Percentiles rank a stretch among this genome's conserved stretches.
These are phyloP conservation scores for Oreochromis grahami DNA, from an alignment of 2,797 vertebrate species.

Conservation along the genomic window DNA sequence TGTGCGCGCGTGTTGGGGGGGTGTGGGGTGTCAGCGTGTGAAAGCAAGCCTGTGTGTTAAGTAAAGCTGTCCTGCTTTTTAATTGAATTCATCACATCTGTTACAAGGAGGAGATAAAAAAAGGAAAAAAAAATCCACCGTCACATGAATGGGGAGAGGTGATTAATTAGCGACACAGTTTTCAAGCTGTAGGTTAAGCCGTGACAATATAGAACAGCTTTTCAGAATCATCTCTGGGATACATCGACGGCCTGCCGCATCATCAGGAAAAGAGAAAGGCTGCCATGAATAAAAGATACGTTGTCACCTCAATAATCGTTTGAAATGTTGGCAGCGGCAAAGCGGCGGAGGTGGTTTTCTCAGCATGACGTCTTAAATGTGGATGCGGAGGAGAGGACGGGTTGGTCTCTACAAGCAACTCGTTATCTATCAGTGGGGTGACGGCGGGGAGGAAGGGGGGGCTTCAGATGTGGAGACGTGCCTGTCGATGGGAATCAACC, in stretches of 20 bases:
- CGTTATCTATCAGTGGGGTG: not conserved
- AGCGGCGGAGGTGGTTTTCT: slow-evolving; percentile 3
- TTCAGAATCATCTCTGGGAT: slow-evolving; percentile 49
- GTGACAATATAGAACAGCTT: slow-evolving; percentile 70
- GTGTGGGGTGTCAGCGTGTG: not conserved
- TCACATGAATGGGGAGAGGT: slow-evolving; percentile 52
- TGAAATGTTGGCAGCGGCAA: slow-evolving; percentile 23
- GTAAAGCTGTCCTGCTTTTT: slow-evolving; percentile 56
- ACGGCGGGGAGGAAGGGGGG: not conserved
- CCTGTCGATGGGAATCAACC: slow-evolving; percentile 55
- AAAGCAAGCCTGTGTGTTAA: slow-evolving; percentile 7
- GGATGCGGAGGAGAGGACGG: slow-evolving; percentile 9
- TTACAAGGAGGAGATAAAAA: slow-evolving; percentile 42
- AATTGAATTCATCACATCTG: slow-evolving; percentile 71
- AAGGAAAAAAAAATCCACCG: not conserved
- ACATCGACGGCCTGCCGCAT: slow-evolving; percentile 10
- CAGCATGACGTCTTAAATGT: slow-evolving; percentile 25
- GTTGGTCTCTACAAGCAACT: slow-evolving; percentile 46
- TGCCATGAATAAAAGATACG: slow-evolving; percentile 70
- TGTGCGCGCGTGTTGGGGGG: not conserved
- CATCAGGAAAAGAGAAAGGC: not conserved
- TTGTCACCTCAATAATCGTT: slow-evolving; percentile 18
- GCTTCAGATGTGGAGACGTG: slow-evolving; percentile 45
- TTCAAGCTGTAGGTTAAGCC: slow-evolving; percentile 72
- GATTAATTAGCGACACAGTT: slow-evolving; percentile 66